Base-by-base conservation (phyloP, 1,140 invertebrate species). In the Caenorhabditis inopinata region DNA sequence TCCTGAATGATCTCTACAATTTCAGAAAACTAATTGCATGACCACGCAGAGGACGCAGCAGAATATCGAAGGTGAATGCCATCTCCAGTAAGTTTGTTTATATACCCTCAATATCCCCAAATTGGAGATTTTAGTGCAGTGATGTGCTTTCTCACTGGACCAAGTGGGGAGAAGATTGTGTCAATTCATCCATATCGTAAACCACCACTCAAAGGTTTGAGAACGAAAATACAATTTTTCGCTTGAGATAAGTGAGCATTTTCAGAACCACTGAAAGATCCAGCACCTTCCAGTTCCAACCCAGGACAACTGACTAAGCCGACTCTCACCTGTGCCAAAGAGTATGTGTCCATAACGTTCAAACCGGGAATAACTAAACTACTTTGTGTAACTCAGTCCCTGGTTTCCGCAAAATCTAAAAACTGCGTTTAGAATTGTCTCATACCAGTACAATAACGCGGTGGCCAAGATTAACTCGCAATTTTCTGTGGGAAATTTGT, bases 151-250 rank as follows among this genome's bases (percentile, higher is more conserved):
- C n/a, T 68, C 1, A 25, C 58, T 16, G 58, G 58, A 21, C 58
- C 12, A 38, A 68, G 32, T 12, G 25, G 25, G 5, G 58, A 68
- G 23, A 68, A 68, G n/a, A 68, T 68, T 29, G 58, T 68, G 1
- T 68, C 58, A 14, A 38, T 68, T 42, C n/a, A 68, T 68, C 58
- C 58, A 68, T 18, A 68, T 38, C 27, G 58, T 21, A 68, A 68
- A 68, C 58, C 58, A 68, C 7, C 11, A 1, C 29, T 32, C 4
- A 68, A 68, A 68, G 58, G 58, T 68, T 38, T 18, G 14, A 6
- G 2, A 14, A 38, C 11, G 7, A 32, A 3, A n/a, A 32, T 58
- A 23, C n/a, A 51, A 51, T 9, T 32, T 1, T n/a, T n/a, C n/a
- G n/a, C n/a, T n/a, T n/a, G 1, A 58, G 6, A 0, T 14, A 58